A percentile compares a stretch with the other conserved stretches of the same genome.
Evolutionary conservation across 1,140 invertebrate genomes (phyloP).

Genomic region (Zaprionus capensis): DNA sequence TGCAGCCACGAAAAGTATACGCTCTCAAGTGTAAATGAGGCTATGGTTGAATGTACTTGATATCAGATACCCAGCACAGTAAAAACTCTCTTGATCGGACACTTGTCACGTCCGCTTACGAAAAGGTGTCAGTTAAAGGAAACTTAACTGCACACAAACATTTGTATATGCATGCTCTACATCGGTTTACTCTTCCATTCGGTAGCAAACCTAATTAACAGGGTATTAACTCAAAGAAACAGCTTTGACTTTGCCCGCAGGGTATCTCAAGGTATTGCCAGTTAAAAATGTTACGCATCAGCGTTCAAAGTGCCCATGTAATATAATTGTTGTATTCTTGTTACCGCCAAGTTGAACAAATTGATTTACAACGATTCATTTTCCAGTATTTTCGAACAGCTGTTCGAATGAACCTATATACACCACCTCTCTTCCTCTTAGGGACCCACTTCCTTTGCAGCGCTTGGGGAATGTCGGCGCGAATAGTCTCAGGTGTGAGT

Average conservation of each 20-base stretch:
- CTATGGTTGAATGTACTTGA: no score
- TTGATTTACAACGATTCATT: conserved; percentile 80
- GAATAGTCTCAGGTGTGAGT: conserved; percentile 70
- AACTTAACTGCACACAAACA: no score
- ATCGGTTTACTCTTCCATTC: no score
- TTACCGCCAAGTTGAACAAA: conserved; percentile 60
- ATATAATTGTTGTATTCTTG: conserved; percentile 71
- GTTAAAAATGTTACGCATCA: conserved; percentile 28
- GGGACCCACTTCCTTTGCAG: no score
- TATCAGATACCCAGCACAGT: no score
- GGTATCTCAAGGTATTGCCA: conserved; percentile 18
- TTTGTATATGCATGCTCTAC: no score
- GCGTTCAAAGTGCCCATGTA: conserved; percentile 59
- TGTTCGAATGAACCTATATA: conserved; percentile 13
- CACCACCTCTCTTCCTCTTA: not conserved
- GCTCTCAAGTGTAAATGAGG: no score
- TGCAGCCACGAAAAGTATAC: no score
- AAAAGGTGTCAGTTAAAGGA: no score
- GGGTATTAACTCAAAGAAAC: not conserved
- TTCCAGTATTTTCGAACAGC: conserved; percentile 28
- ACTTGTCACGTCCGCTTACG: no score
- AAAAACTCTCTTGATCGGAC: no score
- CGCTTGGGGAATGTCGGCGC: conserved; percentile 3
- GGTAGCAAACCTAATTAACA: not conserved
- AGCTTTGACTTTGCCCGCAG: not conserved